Evolutionary conservation across 2,797 vertebrate genomes (phyloP).

Genomic region (Luscinia megarhynchos): DNA sequence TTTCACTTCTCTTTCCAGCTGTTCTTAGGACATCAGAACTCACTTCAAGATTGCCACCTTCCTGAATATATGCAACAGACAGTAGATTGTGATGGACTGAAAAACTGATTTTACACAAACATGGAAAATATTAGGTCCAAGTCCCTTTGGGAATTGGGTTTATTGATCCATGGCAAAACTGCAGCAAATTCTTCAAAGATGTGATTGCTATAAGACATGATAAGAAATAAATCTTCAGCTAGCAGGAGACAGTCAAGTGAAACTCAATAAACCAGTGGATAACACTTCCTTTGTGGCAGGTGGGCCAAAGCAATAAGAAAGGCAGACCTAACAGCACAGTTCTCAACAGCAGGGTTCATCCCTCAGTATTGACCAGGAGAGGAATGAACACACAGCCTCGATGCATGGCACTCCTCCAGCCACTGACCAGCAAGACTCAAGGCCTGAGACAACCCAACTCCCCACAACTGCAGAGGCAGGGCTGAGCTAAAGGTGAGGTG

Average conservation of each 20-base stretch:
- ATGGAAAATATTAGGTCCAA: neutral
- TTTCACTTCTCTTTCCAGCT: neutral
- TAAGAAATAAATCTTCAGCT: neutral
- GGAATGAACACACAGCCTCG: rapidly evolving
- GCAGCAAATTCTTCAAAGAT: neutral
- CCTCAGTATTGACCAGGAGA: neutral
- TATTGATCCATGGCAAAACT: neutral
- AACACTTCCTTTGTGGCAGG: neutral
- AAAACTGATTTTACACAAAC: neutral
- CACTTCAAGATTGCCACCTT: neutral
- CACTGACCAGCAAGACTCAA: neutral
- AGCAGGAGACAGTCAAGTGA: neutral
- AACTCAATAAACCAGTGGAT: neutral
- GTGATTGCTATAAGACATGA: neutral
- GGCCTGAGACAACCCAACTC: neutral
- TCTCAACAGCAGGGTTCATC: neutral
- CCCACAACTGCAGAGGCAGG: neutral
- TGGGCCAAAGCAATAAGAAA: neutral
- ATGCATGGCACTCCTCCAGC: neutral
- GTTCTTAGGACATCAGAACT: neutral
- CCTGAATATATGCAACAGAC: neutral
- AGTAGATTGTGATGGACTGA: neutral
- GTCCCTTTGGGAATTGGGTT: neutral
- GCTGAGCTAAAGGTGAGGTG: neutral
- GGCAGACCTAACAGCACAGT: neutral